These are phyloP conservation scores for Galaxea fascicularis DNA, from an alignment of 92 coral and sea anemone species.

Conservation along the genomic window DNA sequence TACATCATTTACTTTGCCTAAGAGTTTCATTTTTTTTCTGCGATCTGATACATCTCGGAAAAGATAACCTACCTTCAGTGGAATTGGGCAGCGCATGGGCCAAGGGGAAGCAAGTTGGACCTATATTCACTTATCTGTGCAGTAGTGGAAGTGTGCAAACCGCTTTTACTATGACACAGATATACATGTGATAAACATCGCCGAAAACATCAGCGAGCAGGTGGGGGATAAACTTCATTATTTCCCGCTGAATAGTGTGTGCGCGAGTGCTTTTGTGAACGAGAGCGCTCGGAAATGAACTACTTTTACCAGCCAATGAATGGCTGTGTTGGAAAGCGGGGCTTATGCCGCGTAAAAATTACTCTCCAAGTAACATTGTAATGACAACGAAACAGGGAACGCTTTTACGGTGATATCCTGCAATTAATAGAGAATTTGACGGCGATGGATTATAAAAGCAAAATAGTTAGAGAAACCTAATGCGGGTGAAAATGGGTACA, in stretches of 20 bases:
- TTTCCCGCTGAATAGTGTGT: constrained; percentile 11
- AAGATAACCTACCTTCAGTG: neutral
- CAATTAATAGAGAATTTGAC: constrained; percentile 28
- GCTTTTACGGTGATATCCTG: constrained; percentile 23
- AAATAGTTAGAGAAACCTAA: neutral
- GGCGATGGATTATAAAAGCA: constrained; percentile 31
- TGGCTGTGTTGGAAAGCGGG: constrained; percentile 7
- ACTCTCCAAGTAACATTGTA: constrained; percentile 30
- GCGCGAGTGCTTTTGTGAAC: constrained; percentile 11
- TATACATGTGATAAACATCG: constrained; percentile 30
- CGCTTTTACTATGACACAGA: constrained; percentile 20
- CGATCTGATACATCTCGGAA: constrained; percentile 27
- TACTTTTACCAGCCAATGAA: constrained; percentile 24
- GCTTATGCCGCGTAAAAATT: constrained; percentile 5
- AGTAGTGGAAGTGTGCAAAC: constrained; percentile 30
- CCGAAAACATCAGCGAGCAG: constrained; percentile 37
- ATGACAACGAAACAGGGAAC: constrained; percentile 19
- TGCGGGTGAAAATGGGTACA: constrained; percentile 1
- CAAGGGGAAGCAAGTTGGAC: constrained; percentile 16
- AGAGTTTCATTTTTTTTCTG: constrained; percentile 4
- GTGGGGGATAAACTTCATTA: constrained; percentile 24
- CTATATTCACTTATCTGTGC: constrained; percentile 12
- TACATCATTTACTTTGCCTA: constrained; percentile 35
- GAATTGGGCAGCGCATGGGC: constrained; percentile 2
- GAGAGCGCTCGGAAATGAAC: constrained; percentile 41